Evolutionary conservation across 2,797 vertebrate genomes (phyloP).

Genomic region (Tragelaphus oryx): DNA sequence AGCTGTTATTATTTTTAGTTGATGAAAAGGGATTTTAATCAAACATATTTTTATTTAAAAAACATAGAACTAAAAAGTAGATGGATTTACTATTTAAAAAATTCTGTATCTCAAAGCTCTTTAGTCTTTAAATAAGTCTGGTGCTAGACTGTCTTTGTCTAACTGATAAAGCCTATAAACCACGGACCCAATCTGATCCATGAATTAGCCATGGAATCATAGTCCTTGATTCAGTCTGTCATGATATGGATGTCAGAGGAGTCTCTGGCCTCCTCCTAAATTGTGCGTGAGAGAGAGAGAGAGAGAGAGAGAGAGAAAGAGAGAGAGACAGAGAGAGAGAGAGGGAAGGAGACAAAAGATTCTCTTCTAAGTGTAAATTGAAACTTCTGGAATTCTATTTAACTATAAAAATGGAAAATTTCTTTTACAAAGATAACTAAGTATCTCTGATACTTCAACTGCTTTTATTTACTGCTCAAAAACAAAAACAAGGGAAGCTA

Average conservation of each 20-base stretch:
- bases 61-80: not conserved
- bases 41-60: not conserved
- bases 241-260: not conserved
- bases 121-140: not conserved
- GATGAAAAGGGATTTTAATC: not conserved
- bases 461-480: not conserved
- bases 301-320: not conserved
- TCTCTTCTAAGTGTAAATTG: not conserved
- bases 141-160: not conserved
- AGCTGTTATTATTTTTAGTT: not conserved
- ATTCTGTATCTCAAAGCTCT: not conserved
- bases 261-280: not conserved
- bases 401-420: not conserved
- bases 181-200: not conserved
- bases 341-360: fast-evolving
- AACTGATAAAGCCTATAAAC: not conserved
- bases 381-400: not conserved
- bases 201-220: not conserved
- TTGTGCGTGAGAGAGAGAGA: not conserved
- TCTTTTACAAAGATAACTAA: not conserved
- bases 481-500: not conserved
- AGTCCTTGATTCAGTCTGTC: not conserved
- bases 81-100: not conserved
- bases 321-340: not conserved
- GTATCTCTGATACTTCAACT: not conserved